phyloP scores from a whole-genome alignment of 64 coral and sea anemone species.

The Trachythela sp. region DNA sequence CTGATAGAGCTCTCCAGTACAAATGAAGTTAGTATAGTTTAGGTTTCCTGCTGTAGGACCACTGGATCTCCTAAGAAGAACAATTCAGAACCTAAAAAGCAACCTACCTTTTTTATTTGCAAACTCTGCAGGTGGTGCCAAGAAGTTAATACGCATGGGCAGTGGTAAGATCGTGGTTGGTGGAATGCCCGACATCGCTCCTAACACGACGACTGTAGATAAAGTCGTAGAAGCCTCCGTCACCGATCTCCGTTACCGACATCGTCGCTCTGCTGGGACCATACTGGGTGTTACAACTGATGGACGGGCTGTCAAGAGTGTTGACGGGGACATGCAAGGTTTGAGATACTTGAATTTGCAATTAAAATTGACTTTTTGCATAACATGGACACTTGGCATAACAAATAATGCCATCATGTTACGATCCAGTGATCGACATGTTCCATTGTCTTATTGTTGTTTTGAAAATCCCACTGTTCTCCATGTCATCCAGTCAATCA shows the following conservation, averaged over 20 bases:
- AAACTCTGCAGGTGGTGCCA: neutral
- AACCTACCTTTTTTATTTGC: too few species aligned
- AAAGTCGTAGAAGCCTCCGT: neutral
- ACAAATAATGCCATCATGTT: neutral
- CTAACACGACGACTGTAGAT: neutral
- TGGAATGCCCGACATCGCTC: constrained; percentile 73
- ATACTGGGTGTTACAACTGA: neutral
- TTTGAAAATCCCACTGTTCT: too few species aligned
- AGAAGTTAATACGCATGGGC: constrained; percentile 53
- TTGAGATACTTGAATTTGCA: too few species aligned
- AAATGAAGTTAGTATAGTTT: too few species aligned
- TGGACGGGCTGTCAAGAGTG: neutral
- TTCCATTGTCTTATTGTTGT: too few species aligned
- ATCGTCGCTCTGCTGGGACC: neutral
- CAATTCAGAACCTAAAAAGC: too few species aligned
- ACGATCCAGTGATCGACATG: too few species aligned
- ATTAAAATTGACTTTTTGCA: neutral
- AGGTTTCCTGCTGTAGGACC: too few species aligned
- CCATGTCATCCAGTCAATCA: too few species aligned
- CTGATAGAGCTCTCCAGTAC: too few species aligned
- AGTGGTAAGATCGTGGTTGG: constrained; percentile 82
- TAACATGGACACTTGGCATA: too few species aligned
- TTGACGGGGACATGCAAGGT: neutral
- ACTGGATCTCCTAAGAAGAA: too few species aligned
- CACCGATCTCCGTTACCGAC: neutral